These are phyloP conservation scores for Macrobrachium rosenbergii DNA, from an alignment of 1,140 invertebrate species.

Conservation along the genomic window DNA sequence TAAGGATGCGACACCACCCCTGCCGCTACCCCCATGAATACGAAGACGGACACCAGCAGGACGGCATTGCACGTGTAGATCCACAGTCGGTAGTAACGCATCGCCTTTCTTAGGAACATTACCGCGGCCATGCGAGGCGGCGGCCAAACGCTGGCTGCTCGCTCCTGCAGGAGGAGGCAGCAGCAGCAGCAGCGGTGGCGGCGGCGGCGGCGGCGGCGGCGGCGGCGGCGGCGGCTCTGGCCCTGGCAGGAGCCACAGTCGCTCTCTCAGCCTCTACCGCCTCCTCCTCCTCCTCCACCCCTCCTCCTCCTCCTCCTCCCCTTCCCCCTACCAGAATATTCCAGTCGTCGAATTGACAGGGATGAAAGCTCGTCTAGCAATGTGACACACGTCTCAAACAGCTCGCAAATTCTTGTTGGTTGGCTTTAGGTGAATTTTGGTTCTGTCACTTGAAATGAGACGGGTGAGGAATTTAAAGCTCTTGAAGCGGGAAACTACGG, in stretches of 20 bases:
- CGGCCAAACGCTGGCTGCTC: constrained; percentile 49
- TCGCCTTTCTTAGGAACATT: constrained; percentile 70
- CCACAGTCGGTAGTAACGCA: constrained; percentile 89
- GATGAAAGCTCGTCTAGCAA: too few species aligned
- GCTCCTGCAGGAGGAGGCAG: constrained; percentile 56
- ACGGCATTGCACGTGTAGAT: constrained; percentile 93
- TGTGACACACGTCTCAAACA: too few species aligned
- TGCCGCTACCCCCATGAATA: constrained; percentile 83
- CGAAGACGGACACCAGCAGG: constrained; percentile 83
- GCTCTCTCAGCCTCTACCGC: background rate
- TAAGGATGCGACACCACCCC: constrained; percentile 76
- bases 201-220: constrained; percentile 13
- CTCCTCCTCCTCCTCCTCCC: background rate
- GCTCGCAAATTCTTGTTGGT: too few species aligned
- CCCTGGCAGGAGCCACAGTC: constrained; percentile 35
- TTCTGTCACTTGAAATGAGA: too few species aligned
- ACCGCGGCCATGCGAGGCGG: constrained; percentile 64
- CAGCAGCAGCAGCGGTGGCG: constrained; percentile 2
- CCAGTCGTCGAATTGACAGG: too few species aligned
- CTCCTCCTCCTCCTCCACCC: background rate
- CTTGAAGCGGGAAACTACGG: too few species aligned
- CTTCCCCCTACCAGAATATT: too few species aligned
- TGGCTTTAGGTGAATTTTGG: too few species aligned
- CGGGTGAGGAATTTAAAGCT: too few species aligned
- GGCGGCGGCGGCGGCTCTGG: background rate